phyloP scores from a whole-genome alignment of 37 sponge, comb jelly and placozoan genomes.

The Ianthella basta region DNA sequence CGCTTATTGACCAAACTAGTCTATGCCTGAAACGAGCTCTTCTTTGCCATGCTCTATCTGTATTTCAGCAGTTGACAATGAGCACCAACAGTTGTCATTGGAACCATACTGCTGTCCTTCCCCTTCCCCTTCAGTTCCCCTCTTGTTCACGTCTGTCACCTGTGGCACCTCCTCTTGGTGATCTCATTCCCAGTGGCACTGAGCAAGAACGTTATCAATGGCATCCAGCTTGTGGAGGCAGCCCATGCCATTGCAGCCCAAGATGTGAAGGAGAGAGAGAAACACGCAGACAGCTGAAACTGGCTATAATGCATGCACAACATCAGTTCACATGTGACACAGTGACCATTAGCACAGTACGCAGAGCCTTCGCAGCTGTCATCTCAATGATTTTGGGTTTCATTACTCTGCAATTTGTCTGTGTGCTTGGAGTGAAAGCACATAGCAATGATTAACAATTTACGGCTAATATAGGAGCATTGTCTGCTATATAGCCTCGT shows the following conservation, averaged over 20 bases:
- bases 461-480: no score
- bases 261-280: slow-evolving; percentile 31
- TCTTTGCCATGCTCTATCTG: slow-evolving; percentile 70
- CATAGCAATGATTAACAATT: no score
- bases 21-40: slow-evolving; percentile 89
- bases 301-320: no score
- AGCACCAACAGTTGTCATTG: background rate
- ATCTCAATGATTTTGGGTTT: no score
- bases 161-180: slow-evolving; percentile 50
- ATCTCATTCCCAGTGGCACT: slow-evolving; percentile 58
- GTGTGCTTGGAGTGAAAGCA: no score
- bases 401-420: no score
- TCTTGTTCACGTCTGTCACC: slow-evolving; percentile 33
- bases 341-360: no score
- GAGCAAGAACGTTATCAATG: slow-evolving; percentile 71
- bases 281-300: no score
- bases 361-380: no score
- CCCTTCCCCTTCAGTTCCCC: background rate
- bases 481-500: no score
- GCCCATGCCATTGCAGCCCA: slow-evolving; percentile 50
- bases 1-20: no score
- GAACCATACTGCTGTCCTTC: background rate
- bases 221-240: slow-evolving; percentile 72
- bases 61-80: slow-evolving; percentile 35
- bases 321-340: no score